A percentile compares a stretch with the other conserved stretches of the same genome.
phyloP scores from a whole-genome alignment of 2,113 vertebrate species.

The Capreolus pygargus region DNA sequence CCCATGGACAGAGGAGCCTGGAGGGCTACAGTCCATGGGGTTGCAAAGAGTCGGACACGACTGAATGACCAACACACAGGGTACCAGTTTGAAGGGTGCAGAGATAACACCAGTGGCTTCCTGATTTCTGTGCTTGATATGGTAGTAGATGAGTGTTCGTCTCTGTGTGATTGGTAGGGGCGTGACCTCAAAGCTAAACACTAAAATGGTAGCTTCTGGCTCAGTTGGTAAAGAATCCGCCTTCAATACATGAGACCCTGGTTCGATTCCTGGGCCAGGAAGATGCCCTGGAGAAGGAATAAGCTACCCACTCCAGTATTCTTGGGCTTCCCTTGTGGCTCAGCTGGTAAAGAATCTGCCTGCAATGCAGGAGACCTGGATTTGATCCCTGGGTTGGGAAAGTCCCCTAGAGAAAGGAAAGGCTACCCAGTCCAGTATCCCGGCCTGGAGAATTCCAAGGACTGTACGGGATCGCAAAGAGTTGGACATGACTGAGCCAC shows the following conservation, averaged over 20 bases:
- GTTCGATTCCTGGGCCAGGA: background rate
- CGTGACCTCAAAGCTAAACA: background rate
- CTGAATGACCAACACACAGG: background rate
- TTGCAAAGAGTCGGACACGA: background rate
- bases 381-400: background rate
- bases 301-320: background rate
- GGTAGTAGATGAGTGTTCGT: background rate
- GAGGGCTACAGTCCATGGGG: background rate
- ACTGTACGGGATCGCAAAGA: background rate
- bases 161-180: background rate
- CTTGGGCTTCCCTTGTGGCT: background rate
- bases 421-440: background rate
- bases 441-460: background rate
- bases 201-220: background rate
- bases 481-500: background rate
- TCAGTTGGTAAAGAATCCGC: background rate
- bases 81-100: background rate
- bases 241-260: background rate
- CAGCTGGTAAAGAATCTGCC: background rate
- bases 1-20: background rate
- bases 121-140: background rate
- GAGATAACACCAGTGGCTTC: background rate
- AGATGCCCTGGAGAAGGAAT: background rate
- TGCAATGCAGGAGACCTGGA: fast-evolving
- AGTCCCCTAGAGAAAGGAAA: background rate